phyloP scores from a whole-genome alignment of 2,888 invertebrate species.

The Lepas anatifera region DNA sequence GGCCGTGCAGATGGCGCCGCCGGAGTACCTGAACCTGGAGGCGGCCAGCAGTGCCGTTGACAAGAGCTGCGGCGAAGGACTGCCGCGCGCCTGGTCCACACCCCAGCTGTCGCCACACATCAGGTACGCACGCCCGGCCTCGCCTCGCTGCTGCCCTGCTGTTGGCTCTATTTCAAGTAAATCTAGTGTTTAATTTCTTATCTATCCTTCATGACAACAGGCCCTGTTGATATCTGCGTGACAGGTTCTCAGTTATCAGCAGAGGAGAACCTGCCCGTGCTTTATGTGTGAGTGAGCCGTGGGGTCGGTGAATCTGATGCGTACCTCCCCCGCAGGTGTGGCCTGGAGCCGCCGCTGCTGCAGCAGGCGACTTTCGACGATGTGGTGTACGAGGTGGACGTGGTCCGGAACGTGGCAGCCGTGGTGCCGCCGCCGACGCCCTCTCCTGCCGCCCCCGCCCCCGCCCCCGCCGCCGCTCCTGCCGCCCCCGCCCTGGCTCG shows the following conservation, averaged over 20 bases:
- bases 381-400: slow-evolving; percentile 63
- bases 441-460: background rate
- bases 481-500: background rate
- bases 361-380: slow-evolving; percentile 81
- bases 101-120: slow-evolving; percentile 44
- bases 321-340: slow-evolving; percentile 41
- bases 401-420: slow-evolving; percentile 62
- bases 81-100: slow-evolving; percentile 63
- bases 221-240: too few species aligned
- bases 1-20: background rate
- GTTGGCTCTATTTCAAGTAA: too few species aligned
- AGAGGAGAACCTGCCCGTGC: too few species aligned
- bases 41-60: slow-evolving; percentile 17
- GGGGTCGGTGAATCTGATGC: too few species aligned
- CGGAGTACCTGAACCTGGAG: slow-evolving; percentile 21
- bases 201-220: too few species aligned
- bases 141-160: too few species aligned
- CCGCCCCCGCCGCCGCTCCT: background rate
- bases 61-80: slow-evolving; percentile 29
- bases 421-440: too few species aligned
- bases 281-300: too few species aligned
- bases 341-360: slow-evolving; percentile 62
- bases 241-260: too few species aligned
- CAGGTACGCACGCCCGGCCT: slow-evolving; percentile 28
- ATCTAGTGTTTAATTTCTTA: too few species aligned